Percentiles rank a stretch among this genome's conserved stretches.
Conservation (phyloP, 2,113 vertebrate species). For the Clarias magur region DNA sequence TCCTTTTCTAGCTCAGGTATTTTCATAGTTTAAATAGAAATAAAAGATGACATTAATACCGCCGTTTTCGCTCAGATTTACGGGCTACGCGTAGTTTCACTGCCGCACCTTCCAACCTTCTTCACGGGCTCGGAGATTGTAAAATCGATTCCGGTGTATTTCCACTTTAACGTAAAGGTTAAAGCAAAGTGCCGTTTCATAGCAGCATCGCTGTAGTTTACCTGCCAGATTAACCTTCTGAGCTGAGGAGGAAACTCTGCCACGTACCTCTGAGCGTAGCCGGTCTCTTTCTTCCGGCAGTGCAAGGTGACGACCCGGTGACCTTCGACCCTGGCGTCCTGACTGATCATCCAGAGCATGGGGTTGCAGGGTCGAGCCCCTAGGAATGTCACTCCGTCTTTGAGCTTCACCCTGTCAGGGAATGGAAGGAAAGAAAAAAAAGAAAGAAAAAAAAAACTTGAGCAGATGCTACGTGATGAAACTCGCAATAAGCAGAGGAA, state of each 20-base stretch:
- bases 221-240: background rate
- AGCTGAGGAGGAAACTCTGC: background rate
- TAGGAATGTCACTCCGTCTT: conserved; percentile 82
- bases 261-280: conserved; percentile 76
- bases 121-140: background rate
- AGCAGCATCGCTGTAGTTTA: background rate
- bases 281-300: conserved; percentile 80
- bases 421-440: background rate
- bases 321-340: conserved; percentile 75
- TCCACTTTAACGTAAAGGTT: background rate
- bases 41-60: background rate
- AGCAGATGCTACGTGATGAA: background rate
- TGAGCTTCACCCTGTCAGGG: conserved; percentile 84
- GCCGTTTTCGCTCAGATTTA: background rate
- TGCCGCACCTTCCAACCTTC: background rate
- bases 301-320: conserved; percentile 80
- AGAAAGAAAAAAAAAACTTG: background rate
- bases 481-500: background rate
- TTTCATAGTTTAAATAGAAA: background rate
- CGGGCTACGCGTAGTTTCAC: background rate
- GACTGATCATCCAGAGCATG: conserved; percentile 82
- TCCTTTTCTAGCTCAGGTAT: background rate
- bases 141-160: background rate
- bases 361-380: conserved; percentile 85
- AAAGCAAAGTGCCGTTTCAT: background rate